Base-by-base conservation (phyloP, 2,888 invertebrate species). In the Cenopis cana region DNA sequence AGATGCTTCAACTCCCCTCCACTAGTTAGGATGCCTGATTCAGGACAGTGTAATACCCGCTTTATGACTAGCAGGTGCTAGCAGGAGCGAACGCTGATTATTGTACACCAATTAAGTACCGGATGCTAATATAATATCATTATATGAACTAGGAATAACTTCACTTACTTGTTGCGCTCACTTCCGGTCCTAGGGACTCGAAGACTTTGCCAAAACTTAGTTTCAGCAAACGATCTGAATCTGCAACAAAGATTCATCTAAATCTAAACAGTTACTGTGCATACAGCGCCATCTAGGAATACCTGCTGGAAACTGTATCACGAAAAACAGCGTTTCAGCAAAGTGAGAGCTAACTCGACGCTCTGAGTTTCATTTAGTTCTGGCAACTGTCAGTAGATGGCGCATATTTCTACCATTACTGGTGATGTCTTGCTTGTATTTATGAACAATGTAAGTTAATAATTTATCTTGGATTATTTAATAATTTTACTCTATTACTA, bases 101-200 rank as follows among this genome's bases (percentile, higher is more conserved):
- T 33, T 33, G 33, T 33, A 1, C 33, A 33, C 33, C 8, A 33
- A 33, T 33, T 2, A 33, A 33, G 2, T 33, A 8, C 33, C 33
- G 33, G 33, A 33, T 56, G n/a, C 14, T 5, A 57, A 18, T 50
- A 2, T 11, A 50, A 41, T 29, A 24, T 17, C 11, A 33, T 5
- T 24, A 20, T 11, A 49, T 12, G 20, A 17, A 12, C 11, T 50
- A 18, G 14, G n/a, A 18, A 24, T 33, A 24, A 33, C 73, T 72
- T 64, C 75, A 95, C 96, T 96, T 94, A 96, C 96, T 95, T 88
- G 96, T 95, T 81, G 96, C 96, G 91, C 96, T 96, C 81, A 96
- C 96, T 93, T 95, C 96, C 46, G 96, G 96, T 74, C 95, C 96
- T 72, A 95, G 94, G 80, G 95, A 95, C 81, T 95, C 93, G 84